These are phyloP conservation scores for Cyanoderma ruficeps DNA, from an alignment of 2,113 vertebrate genomes.

Conservation along the genomic window DNA sequence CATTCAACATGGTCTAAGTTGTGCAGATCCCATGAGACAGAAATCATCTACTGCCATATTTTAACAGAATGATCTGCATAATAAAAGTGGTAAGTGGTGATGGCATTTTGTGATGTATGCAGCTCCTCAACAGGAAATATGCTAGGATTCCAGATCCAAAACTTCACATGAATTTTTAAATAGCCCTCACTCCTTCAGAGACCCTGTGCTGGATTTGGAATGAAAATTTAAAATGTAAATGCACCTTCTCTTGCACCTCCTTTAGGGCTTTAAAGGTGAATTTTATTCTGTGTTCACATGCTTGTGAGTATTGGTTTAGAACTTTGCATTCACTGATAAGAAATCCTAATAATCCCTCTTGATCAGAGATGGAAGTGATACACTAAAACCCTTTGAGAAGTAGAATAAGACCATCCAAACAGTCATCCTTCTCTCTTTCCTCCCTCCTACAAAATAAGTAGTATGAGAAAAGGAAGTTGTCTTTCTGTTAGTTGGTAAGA, in stretches of 20 bases:
- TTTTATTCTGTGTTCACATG: slow-evolving; percentile 10
- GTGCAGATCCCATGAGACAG: background rate
- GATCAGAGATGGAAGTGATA: background rate
- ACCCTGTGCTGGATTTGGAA: background rate
- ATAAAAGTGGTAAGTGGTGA: background rate
- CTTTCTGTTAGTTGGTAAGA: background rate
- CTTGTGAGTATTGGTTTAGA: background rate
- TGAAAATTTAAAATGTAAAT: slow-evolving; percentile 48
- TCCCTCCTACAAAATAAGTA: background rate
- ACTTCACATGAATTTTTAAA: slow-evolving; percentile 16
- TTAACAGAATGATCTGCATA: slow-evolving; percentile 17
- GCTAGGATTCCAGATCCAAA: background rate
- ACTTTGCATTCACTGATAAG: background rate
- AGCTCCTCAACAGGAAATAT: background rate
- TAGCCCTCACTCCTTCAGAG: background rate
- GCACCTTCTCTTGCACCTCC: background rate
- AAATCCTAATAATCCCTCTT: slow-evolving; percentile 3
- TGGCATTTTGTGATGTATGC: slow-evolving; percentile 18
- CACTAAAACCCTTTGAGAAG: background rate
- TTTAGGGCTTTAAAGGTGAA: background rate
- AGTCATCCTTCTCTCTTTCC: background rate
- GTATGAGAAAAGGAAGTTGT: background rate
- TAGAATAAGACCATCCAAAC: background rate
- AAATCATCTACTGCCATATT: background rate
- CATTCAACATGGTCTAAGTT: background rate